Percentiles rank a stretch among this genome's conserved stretches.
Evolutionary conservation across 2,797 vertebrate species (phyloP).

Genomic region (Notolabrus celidotus): DNA sequence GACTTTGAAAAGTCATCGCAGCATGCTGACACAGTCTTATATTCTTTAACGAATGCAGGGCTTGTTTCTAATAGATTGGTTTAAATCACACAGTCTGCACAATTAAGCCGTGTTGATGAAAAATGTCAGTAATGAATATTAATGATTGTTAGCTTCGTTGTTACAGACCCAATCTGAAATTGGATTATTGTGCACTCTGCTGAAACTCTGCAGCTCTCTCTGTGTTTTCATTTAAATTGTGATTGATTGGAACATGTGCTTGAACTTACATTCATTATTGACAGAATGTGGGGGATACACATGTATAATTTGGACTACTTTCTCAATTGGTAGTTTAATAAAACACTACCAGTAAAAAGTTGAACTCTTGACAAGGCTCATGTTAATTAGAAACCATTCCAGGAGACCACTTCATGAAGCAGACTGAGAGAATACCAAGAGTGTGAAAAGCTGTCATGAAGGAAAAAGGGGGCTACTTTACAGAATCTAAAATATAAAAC

Average conservation of each 20-base stretch:
- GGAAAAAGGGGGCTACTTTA: too few relatives aligned
- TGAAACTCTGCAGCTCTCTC: not conserved
- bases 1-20: not conserved
- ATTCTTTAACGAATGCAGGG: slow-evolving; percentile 34
- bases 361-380: too few relatives aligned
- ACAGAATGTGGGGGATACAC: not conserved
- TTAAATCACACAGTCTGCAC: slow-evolving; percentile 23
- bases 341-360: too few relatives aligned
- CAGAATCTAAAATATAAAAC: too few relatives aligned
- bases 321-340: not conserved
- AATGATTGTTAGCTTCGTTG: slow-evolving; percentile 29
- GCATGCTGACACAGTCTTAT: slow-evolving; percentile 26
- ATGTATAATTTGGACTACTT: not conserved
- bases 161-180: slow-evolving; percentile 9
- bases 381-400: too few relatives aligned
- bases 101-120: slow-evolving; percentile 38
- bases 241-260: slow-evolving; percentile 9
- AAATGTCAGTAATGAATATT: slow-evolving; percentile 48
- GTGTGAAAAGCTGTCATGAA: too few relatives aligned
- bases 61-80: slow-evolving; percentile 45
- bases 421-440: too few relatives aligned
- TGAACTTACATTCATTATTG: not conserved
- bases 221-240: slow-evolving; percentile 8
- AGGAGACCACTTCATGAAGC: too few relatives aligned
- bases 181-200: slow-evolving; percentile 12